A percentile compares a stretch with the other conserved stretches of the same genome.
phyloP scores from a whole-genome alignment of 2,113 vertebrate genomes.

The Ursus arctos region DNA sequence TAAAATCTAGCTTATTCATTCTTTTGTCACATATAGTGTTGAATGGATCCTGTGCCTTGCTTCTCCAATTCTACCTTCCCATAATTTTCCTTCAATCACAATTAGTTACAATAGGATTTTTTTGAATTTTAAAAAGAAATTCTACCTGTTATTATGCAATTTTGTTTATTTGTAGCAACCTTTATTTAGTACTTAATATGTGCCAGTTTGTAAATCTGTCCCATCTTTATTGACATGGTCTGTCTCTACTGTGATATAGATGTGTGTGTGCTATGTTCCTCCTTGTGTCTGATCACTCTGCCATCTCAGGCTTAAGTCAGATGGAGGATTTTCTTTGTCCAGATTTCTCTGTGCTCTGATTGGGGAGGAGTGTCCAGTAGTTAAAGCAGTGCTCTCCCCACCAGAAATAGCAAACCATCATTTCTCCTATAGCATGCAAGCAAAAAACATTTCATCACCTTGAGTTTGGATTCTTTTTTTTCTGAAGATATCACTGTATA shows the following conservation, averaged over 20 bases:
- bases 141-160: not conserved
- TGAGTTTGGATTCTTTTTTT: not conserved
- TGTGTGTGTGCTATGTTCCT: fast-evolving
- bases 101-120: not conserved
- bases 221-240: fast-evolving
- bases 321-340: not conserved
- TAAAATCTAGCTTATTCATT: not conserved
- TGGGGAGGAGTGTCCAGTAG: not conserved
- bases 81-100: not conserved
- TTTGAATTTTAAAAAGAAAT: not conserved
- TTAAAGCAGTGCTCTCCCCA: not conserved
- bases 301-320: not conserved
- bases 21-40: not conserved
- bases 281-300: not conserved
- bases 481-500: not conserved
- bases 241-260: not conserved
- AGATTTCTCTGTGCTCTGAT: not conserved
- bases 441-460: not conserved
- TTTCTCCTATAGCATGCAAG: not conserved
- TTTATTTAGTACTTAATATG: not conserved
- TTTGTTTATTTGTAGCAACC: not conserved
- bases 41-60: not conserved
- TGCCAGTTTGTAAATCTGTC: no score
- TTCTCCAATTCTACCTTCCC: not conserved
- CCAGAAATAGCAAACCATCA: not conserved